Base-by-base conservation (phyloP, 2,113 vertebrate species). In the Cinclus mexicanus region DNA sequence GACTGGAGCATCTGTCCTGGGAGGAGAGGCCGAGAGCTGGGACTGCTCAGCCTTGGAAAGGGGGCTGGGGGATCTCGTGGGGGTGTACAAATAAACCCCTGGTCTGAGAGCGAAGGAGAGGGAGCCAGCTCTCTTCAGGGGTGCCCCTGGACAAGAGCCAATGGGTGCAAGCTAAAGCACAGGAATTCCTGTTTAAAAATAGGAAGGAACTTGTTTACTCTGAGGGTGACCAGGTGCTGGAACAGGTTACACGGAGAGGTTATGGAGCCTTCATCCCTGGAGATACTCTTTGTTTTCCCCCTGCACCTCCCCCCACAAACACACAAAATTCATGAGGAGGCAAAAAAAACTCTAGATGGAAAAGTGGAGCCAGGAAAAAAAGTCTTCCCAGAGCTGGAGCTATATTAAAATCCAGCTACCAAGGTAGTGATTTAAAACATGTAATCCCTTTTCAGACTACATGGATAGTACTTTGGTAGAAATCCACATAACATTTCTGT, bases 351-450 rank as follows among this genome's bases (percentile, higher is more conserved):
- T 7, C 1, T 76, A 79, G 63, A 77, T 49, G 31, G 67, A 60
- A 61, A 89, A 82, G 24, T 11, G 22, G 12, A 92, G 68, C 63
- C 72, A 78, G 60, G 71, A 85, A 83, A 86, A 86, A 90, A 39
- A 33, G 35, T 52, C 19, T 78, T 87, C 84, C 72, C 85, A 78
- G 56, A 74, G 23, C 39, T 83, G 63, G 76, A 72, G 42, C 28
- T 74, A 59, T 93, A 65, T 63, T 90, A 77, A 93, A 87, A 89
- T 42, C 4, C 2, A 2, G 20, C 71, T 94, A 88, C 42, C 46
- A 77, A 83, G 42, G 31, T 46, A 81, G 39, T 88, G 75, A 78
- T 96, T 93, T 83, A 94, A 92, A 95, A 80, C 37, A 44, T 47
- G 50, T 47, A 92, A 83, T 92, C 55, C 18, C 25, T 83, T 76